phyloP scores from a whole-genome alignment of 2,113 vertebrate genomes.

The Cacatua alba region DNA sequence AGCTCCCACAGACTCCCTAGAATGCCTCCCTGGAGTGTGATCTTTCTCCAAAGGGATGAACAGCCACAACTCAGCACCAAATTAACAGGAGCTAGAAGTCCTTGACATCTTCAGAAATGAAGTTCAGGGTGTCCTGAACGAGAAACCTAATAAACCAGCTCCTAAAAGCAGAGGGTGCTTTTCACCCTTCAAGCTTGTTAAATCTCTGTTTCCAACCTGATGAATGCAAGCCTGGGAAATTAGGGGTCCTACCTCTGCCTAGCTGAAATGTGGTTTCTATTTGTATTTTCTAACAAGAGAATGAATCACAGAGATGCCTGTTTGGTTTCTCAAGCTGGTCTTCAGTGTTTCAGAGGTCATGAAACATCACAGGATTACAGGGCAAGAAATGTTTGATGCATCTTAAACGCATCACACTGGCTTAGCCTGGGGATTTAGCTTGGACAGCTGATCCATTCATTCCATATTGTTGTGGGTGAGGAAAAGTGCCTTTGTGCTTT shows the following conservation, averaged over 20 bases:
- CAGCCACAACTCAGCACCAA: not conserved
- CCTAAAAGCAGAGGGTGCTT: not conserved
- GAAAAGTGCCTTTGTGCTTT: not conserved
- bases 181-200: not conserved
- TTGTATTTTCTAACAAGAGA: not conserved
- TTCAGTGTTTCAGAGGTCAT: not conserved
- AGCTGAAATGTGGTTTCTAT: not conserved
- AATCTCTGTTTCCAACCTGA: not conserved
- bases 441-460: not conserved
- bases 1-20: not conserved
- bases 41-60: not conserved
- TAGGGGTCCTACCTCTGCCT: not conserved
- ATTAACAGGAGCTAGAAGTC: not conserved
- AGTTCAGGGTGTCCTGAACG: not conserved
- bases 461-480: not conserved
- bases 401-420: not conserved
- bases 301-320: not conserved
- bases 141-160: not conserved
- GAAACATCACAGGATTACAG: not conserved
- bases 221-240: not conserved
- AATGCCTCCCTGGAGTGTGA: not conserved
- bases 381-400: not conserved
- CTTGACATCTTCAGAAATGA: not conserved
- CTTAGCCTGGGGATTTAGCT: not conserved
- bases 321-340: not conserved